Conservation (phyloP, 2,888 invertebrate genomes). For the Hirtodrosophila duncani region DNA sequence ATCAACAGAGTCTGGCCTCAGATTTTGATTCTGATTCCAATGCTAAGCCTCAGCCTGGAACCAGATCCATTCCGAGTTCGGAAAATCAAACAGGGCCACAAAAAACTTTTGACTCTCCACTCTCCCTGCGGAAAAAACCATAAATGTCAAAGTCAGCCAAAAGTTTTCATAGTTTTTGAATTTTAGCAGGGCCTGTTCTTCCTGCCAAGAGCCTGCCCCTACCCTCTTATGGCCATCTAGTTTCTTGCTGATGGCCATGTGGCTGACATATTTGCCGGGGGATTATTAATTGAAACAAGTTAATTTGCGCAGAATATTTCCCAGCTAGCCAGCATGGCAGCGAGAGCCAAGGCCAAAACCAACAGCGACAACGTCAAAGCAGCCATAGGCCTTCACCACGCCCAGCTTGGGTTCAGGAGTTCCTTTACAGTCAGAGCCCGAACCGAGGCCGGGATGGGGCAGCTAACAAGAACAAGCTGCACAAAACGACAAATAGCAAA, state of each 20-base stretch:
- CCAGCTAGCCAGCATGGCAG: conserved; percentile 21
- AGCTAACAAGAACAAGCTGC: conserved; percentile 35
- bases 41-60: too few relatives aligned
- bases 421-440: background rate
- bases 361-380: conserved; percentile 49
- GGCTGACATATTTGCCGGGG: conserved; percentile 76
- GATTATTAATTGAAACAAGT: conserved; percentile 78
- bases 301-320: conserved; percentile 75
- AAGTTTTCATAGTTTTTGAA: conserved; percentile 73
- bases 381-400: conserved; percentile 53
- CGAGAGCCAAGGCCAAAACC: background rate
- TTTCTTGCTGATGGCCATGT: conserved; percentile 36
- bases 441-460: background rate
- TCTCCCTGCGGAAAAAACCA: conserved; percentile 55
- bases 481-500: conserved; percentile 56
- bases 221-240: too few relatives aligned
- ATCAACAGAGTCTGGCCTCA: conserved; percentile 13
- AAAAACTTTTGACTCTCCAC: conserved; percentile 46
- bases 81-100: conserved; percentile 44
- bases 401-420: conserved; percentile 22
- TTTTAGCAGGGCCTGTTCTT: conserved; percentile 40
- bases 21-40: background rate
- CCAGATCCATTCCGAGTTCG: conserved; percentile 32
- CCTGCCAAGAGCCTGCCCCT: too few relatives aligned
- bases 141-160: conserved; percentile 74